Conservation (phyloP, 1,140 invertebrate genomes). For the Bathynomus jamesi region DNA sequence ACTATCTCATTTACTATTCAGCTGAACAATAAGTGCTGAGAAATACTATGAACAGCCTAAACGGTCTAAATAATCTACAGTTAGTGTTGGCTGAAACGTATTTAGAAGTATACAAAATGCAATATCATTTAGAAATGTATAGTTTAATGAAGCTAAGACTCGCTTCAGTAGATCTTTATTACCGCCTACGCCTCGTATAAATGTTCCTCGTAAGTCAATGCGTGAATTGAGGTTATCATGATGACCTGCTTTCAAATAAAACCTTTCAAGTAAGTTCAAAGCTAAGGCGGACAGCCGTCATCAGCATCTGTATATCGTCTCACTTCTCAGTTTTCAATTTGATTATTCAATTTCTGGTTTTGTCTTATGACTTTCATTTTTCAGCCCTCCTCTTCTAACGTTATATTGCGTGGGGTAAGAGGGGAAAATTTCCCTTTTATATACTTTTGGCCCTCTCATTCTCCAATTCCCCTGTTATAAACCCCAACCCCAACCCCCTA, state of each 20-base stretch:
- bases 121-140: too few relatives aligned
- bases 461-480: background rate
- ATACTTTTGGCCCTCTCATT: slow-evolving; percentile 1
- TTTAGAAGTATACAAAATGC: too few relatives aligned
- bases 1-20: too few relatives aligned
- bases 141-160: background rate
- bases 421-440: slow-evolving; percentile 1
- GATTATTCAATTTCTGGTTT: background rate
- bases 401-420: background rate
- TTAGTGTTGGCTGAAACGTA: too few relatives aligned
- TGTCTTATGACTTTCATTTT: background rate
- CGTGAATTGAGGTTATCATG: background rate
- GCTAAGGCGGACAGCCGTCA: background rate
- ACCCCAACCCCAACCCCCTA: too few relatives aligned
- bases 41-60: too few relatives aligned
- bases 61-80: too few relatives aligned
- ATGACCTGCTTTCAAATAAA: background rate
- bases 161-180: background rate
- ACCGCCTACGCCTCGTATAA: background rate
- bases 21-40: too few relatives aligned
- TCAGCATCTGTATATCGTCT: background rate
- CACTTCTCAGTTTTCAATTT: background rate
- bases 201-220: background rate
- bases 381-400: background rate
- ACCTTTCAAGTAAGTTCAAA: background rate